Base-by-base conservation (phyloP, 23 tunicate genomes). In the Aplidium turbinatum region DNA sequence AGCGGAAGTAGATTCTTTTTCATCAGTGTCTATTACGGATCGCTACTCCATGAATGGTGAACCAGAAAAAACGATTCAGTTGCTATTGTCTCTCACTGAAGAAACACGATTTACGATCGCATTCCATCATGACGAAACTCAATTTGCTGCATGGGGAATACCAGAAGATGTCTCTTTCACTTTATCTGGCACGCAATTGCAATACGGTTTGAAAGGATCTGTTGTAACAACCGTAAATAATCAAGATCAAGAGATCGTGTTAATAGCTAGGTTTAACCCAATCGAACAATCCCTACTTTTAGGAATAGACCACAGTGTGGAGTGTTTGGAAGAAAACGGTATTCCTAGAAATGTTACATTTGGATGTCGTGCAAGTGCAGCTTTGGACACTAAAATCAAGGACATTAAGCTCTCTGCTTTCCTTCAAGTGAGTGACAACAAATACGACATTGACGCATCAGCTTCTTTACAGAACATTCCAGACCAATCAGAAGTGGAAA, bases 361-460 rank as follows among this genome's bases (percentile, higher is more conserved):
- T n/a, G 33, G 21, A 25, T 1, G 36, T 9, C 65, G 23, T 7
- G 62, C 54, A 1, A 20, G 2, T 23, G 54, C 64, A 34, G n/a
- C 31, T n/a, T 53, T 19, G 26, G 11, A 24, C 1, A 58, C 30
- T 26, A 35, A 6, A 1, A 53, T 24, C 23, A 1, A 35, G n/a
- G 20, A 38, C 18, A 35, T 75, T 2, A 30, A 34, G 26, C 29
- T 31, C n/a, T 1, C 35, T 35, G 46, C 23, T 23, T 57, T n/a
- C 20, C 33, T 58, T 36, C 80, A 75, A 38, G 26, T 75, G 23
- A 31, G 58, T 75, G 68, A 75, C 25, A 42, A 75, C 1, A 31
- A 42, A 24, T 72, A 72, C 78, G 27, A 36, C 34, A 16, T 42
- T 11, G 50, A 42, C 16, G 13, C 16, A 9, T 11, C 11, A 9